Percentiles rank a stretch among this genome's conserved stretches.
Conservation (phyloP, 2,888 invertebrate genomes). For the Dromius quadrimaculatus region DNA sequence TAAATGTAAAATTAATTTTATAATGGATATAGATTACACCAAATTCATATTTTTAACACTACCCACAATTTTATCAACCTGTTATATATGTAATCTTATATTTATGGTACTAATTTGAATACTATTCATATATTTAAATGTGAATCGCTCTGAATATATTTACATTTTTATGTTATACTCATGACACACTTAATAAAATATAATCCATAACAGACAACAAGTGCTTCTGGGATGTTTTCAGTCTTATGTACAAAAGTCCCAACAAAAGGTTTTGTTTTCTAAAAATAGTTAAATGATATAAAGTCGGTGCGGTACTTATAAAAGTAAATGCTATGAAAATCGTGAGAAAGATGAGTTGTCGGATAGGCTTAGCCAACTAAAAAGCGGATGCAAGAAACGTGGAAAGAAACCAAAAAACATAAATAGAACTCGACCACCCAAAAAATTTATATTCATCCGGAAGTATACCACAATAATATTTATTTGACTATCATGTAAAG, state of each 20-base stretch:
- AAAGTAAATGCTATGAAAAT: conserved; percentile 33
- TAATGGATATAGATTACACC: conserved; percentile 3
- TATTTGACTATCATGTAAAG: neutral
- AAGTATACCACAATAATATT: conserved; percentile 34
- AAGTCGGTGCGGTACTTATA: conserved; percentile 24
- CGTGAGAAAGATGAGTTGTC: conserved; percentile 45
- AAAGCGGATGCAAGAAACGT: conserved; percentile 48
- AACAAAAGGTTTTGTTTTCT: conserved; percentile 14
- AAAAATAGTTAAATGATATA: conserved; percentile 32
- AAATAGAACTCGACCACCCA: conserved; percentile 46
- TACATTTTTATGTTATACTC: conserved; percentile 35
- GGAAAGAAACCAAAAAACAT: conserved; percentile 44
- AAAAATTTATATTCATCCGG: conserved; percentile 49
- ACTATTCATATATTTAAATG: conserved; percentile 31
- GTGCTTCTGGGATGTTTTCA: conserved; percentile 2
- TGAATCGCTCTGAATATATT: conserved; percentile 31
- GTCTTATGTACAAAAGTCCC: neutral
- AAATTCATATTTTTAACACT: conserved; percentile 35
- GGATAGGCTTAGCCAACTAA: conserved; percentile 39
- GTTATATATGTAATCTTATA: conserved; percentile 23
- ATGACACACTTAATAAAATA: conserved; percentile 29
- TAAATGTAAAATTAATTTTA: no score
- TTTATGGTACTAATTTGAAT: conserved; percentile 35
- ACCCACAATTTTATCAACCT: conserved; percentile 30
- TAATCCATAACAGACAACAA: conserved; percentile 9